Base-by-base conservation (phyloP, 2,797 vertebrate genomes). In the Periophthalmus magnuspinnatus region DNA sequence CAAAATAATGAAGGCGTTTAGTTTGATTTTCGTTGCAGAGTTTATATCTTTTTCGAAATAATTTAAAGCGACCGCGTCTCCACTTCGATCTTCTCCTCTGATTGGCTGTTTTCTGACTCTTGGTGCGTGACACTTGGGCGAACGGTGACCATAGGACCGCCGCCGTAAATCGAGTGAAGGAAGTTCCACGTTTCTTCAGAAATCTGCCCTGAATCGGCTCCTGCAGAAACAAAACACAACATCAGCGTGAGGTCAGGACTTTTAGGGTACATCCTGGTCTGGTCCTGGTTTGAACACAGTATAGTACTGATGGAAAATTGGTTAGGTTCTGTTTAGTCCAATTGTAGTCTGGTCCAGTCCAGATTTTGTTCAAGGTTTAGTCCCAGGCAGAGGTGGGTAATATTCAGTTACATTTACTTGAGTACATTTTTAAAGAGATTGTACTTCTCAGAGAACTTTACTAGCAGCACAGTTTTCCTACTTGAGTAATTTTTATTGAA, bases 151-250 rank as follows among this genome's bases (percentile, higher is more conserved):
- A 98, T 92, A 0, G 98, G 97, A 5, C 97, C 98, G 45, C 98
- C 98, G 10, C 96, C 94, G 48, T 99, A 97, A 82, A 99, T 96
- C 1, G 94, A 96, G 83, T 97, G 94, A 45, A 99, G 95, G 89
- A 98, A 99, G 92, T 95, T 96, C 98, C 98, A 99, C 0, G 97
- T 99, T 91, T 99, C 97, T 83, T 98, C 97, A 1, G 97, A 99
- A 89, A 99, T 99, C 86, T 99, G 98, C 61, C 98, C 97, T 67
- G 97, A 99, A 92, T 99, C 97, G 3, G 98, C 97, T 84, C 97
- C 98, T 99, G 84, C 16, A 5, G 38, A 5, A 24, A 45, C 21
- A 22, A 22, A 55, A 55, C 21, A 7, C 9, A 55, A 13, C 21
- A 16, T 45, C 5, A 45, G 45, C 11, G 13, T 14, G 41, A 45